These are phyloP conservation scores for Bradysia coprophila DNA, from an alignment of 1,140 invertebrate species.

Conservation along the genomic window DNA sequence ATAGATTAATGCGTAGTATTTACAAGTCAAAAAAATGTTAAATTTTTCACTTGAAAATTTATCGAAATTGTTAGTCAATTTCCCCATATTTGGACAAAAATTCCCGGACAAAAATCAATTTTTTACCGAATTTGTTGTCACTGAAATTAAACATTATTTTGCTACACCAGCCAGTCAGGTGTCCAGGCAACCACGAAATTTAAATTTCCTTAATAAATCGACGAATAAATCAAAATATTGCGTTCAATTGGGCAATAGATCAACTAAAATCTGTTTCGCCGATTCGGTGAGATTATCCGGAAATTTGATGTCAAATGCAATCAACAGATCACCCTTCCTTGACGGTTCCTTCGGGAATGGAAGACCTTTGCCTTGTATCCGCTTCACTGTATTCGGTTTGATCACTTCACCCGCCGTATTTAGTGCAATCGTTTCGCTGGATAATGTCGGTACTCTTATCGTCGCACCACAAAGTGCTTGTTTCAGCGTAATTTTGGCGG, in stretches of 20 bases:
- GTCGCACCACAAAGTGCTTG: conserved; percentile 62
- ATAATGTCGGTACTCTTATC: conserved; percentile 63
- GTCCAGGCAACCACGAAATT: background rate
- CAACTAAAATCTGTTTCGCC: conserved; percentile 51
- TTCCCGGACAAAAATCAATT: no score
- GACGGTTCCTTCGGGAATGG: conserved; percentile 72
- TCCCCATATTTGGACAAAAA: no score
- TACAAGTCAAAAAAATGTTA: no score
- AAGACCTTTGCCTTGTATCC: conserved; percentile 63
- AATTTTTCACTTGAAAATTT: no score
- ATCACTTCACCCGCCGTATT: conserved; percentile 54
- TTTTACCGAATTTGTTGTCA: no score
- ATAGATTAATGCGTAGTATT: no score
- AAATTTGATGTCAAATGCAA: conserved; percentile 81
- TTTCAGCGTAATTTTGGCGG: conserved; percentile 58
- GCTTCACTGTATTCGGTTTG: conserved; percentile 57
- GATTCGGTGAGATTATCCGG: conserved; percentile 50
- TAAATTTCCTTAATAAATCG: background rate
- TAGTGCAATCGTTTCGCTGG: conserved; percentile 48
- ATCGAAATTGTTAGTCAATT: no score
- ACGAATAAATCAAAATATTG: no score
- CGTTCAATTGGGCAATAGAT: conserved; percentile 40
- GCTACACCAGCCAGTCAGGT: no score
- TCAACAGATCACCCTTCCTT: conserved; percentile 65
- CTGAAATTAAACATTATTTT: no score